Conservation (phyloP, 1,140 invertebrate genomes). For the Lasaia peninsularis region DNA sequence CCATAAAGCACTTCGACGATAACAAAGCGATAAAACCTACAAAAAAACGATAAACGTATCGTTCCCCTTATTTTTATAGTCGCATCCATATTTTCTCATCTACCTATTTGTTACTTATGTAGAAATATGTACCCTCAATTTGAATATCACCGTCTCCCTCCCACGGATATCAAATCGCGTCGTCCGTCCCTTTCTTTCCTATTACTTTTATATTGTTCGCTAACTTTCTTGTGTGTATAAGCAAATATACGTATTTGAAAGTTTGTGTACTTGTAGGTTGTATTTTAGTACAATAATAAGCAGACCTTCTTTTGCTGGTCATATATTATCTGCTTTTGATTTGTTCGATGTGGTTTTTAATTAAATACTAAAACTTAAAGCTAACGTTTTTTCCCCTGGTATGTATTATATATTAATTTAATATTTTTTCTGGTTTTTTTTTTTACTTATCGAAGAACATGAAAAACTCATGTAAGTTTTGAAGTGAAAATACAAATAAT, state of each 20-base stretch:
- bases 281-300: conserved; percentile 58
- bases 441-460: too few relatives aligned
- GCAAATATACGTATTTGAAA: conserved; percentile 76
- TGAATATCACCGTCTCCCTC: conserved; percentile 64
- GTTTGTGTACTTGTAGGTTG: conserved; percentile 75
- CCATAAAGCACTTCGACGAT: not conserved
- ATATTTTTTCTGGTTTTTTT: too few relatives aligned
- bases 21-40: not conserved
- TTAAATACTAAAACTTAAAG: too few relatives aligned
- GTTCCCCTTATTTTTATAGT: conserved; percentile 18
- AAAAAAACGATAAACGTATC: conserved; percentile 12
- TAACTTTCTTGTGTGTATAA: conserved; percentile 77
- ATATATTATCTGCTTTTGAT: conserved; percentile 29
- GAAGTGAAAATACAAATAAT: too few relatives aligned
- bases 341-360: too few relatives aligned
- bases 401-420: too few relatives aligned
- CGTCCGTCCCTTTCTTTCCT: conserved; percentile 56
- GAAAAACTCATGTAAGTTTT: too few relatives aligned
- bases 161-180: conserved; percentile 27
- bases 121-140: conserved; percentile 76
- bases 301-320: conserved; percentile 39
- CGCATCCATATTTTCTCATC: conserved; percentile 65
- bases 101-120: conserved; percentile 75
- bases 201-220: conserved; percentile 77
- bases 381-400: too few relatives aligned